Conservation (phyloP, 2,888 invertebrate genomes). For the Alsophila aescularia region DNA sequence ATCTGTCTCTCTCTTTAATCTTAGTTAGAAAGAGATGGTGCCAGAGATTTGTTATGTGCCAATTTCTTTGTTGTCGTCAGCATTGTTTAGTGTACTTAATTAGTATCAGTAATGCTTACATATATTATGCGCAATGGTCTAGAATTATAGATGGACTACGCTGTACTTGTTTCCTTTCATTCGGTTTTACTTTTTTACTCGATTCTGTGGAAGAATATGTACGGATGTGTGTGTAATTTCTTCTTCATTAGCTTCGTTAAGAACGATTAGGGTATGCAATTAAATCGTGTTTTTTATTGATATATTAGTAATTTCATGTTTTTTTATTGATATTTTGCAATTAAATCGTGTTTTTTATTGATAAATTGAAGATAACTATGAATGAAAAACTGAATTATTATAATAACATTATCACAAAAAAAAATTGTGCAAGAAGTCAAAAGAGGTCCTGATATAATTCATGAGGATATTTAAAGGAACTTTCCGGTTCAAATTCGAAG, state of each 20-base stretch:
- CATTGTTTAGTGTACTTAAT: conserved; percentile 22
- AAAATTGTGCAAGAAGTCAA: too few relatives aligned
- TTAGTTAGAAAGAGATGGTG: not conserved
- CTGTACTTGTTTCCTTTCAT: conserved; percentile 7
- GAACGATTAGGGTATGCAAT: too few relatives aligned
- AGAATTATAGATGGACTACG: not conserved
- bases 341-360: too few relatives aligned
- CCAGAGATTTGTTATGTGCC: conserved; percentile 19
- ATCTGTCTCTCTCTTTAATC: conserved; percentile 22
- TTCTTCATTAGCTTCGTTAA: not conserved
- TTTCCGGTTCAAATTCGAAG: too few relatives aligned
- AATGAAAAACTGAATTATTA: too few relatives aligned
- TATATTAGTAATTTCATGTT: too few relatives aligned
- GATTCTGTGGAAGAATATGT: not conserved
- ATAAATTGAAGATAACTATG: too few relatives aligned
- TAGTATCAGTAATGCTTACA: conserved; percentile 8
- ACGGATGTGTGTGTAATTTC: conserved; percentile 1
- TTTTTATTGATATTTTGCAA: too few relatives aligned
- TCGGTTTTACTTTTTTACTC: conserved; percentile 2
- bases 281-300: too few relatives aligned
- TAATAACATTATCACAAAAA: too few relatives aligned
- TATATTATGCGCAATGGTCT: conserved; percentile 10
- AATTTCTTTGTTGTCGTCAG: conserved; percentile 16
- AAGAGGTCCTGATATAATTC: too few relatives aligned
- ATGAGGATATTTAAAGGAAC: too few relatives aligned